Evolutionary conservation across 2,797 vertebrate species (phyloP).

Genomic region (Glyptemys insculpta): DNA sequence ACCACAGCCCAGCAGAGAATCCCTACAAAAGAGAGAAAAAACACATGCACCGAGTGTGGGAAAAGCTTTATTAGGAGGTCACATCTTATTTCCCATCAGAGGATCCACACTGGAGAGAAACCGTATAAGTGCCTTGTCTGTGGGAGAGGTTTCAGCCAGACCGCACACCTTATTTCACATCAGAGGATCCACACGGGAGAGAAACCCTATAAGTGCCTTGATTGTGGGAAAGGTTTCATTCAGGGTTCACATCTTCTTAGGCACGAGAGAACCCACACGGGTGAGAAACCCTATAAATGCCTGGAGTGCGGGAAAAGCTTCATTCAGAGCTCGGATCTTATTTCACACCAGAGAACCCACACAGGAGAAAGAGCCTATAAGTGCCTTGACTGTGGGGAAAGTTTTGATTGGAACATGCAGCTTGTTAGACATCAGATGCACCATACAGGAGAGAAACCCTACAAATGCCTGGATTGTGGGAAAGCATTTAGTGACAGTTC

Average conservation of each 20-base stretch:
- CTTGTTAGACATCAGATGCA: too few species aligned
- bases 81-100: not conserved
- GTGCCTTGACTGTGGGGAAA: not conserved
- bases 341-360: not conserved
- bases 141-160: not conserved
- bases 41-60: not conserved
- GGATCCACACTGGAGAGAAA: not conserved
- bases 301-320: not conserved
- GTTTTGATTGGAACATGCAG: too few species aligned
- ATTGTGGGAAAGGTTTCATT: not conserved
- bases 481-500: too few species aligned
- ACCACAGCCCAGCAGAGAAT: not conserved
- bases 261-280: not conserved
- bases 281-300: not conserved
- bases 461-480: too few species aligned
- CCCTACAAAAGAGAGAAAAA: not conserved
- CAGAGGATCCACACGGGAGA: not conserved
- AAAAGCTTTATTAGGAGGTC: not conserved
- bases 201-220: not conserved
- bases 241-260: not conserved
- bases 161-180: not conserved
- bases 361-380: not conserved
- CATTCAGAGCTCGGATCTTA: not conserved
- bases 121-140: not conserved
- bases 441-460: too few species aligned